Evolutionary conservation across 2,888 invertebrate species (phyloP), one percentile per base, ranked within the genome.

Genomic region (Eledone cirrhosa): DNA sequence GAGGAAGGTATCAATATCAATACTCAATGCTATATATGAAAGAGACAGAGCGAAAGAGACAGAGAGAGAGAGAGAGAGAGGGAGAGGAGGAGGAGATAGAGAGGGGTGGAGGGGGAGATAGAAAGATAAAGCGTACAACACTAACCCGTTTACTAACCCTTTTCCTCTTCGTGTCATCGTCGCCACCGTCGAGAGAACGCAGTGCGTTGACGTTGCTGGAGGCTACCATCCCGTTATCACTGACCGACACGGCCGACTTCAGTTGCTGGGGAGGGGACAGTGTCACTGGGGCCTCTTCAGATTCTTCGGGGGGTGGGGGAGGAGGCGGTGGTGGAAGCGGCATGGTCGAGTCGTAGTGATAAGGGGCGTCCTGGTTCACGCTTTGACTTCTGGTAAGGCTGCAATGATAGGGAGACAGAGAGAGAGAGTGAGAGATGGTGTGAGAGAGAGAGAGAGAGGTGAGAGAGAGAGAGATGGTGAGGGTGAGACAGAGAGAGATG

Each of bases 151-250:
- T 79, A 79, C 82, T 80, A 78, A 86, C 86, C 86, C 85, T 87
- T 78, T 84, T 83, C 72, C 82, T 84, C 77, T 84, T 86, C 16
- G 83, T 83, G 59, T 84, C 84, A 11, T 85, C 85, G 11, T 88
- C 88, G n/a, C 86, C 87, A 0, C 83, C 84, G 2, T 86, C 87
- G 24, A 86, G 86, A n/a, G 86, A 80, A 78, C 83, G 79, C n/a
- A 84, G 82, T 27, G 84, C 85, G 79, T 85, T 85, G 27, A 85
- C 84, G 77, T 85, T 86, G 80, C 86, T 85, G 31, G 83, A 82
- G 14, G 83, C 82, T 72, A 78, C 77, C 27, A 79, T 77, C 27
- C 78, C 79, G 33, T 79, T 77, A 76, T 81, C 80, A 53, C 81
- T 79, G 22, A 75, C 76, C 29, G 29, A 48, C 29, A 76, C 47